Conservation (phyloP, 1,140 invertebrate species). For the Caenorhabditis briggsae region DNA sequence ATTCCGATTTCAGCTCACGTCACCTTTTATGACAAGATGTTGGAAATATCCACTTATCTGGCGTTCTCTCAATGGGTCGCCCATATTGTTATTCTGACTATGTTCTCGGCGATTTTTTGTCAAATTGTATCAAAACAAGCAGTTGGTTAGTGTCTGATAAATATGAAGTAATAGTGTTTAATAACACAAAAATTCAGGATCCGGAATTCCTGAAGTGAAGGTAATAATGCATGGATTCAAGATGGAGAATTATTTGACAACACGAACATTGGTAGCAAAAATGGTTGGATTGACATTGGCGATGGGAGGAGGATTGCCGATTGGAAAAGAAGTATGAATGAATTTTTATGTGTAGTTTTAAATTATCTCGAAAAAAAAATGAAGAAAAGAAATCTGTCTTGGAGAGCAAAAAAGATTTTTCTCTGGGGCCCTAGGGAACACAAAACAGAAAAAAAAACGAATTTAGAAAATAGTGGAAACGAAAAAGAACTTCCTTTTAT, state of each 20-base stretch:
- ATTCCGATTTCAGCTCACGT: conserved; percentile 71
- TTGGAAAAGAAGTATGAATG: conserved; percentile 92
- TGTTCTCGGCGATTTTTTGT: conserved; percentile 72
- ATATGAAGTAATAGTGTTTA: not conserved
- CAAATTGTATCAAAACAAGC: conserved; percentile 74
- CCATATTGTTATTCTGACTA: conserved; percentile 72
- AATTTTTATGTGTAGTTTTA: conserved; percentile 83
- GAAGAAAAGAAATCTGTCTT: conserved; percentile 46
- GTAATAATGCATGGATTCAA: conserved; percentile 95
- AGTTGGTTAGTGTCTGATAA: conserved; percentile 65
- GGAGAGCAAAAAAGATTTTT: not conserved
- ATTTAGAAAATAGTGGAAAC: not conserved
- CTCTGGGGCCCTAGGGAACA: not conserved
- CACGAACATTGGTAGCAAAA: conserved; percentile 93
- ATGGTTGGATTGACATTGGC: conserved; percentile 93
- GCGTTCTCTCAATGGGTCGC: conserved; percentile 73
- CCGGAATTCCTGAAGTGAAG: conserved; percentile 99
- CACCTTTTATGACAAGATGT: conserved; percentile 71
- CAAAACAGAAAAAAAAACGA: conserved; percentile 16
- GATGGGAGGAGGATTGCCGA: conserved; percentile 92
- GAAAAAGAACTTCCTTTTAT: not conserved
- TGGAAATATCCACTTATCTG: conserved; percentile 64
- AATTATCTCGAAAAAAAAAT: conserved; percentile 57
- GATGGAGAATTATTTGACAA: conserved; percentile 95
- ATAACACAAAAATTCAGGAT: conserved; percentile 82